Evolutionary conservation across 2,113 vertebrate genomes (phyloP), one percentile per base, ranked within the genome.

Genomic region (Antechinus stuartii): DNA sequence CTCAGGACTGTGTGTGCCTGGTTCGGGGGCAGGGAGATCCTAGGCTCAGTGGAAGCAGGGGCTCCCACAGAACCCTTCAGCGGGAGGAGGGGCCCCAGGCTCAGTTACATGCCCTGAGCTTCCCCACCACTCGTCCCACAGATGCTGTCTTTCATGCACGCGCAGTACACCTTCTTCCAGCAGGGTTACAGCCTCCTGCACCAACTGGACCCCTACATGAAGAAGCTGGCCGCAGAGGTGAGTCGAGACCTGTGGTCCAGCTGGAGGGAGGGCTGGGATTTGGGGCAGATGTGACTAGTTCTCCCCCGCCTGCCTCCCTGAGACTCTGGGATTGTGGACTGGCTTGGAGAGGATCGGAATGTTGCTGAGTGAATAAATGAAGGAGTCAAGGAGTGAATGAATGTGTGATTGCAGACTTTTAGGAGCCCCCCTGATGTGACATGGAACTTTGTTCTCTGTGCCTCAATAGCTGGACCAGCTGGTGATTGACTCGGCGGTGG

Each of bases 71-170:
- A 35, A 19, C 6, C 42, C n/a, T n/a, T 8, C n/a, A 76, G 35
- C 30, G 57, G 16, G 61, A 50, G 30, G 30, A 14, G n/a, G 68
- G 1, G 6, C 7, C 7, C 35, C 35, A 84, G 2, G 26, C 14
- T 2, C 8, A 8, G 30, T 54, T 11, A 2, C 6, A 6, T 10
- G 68, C 26, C 0, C 42, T 6, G 0, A 56, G 42, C 52, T 92
- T 92, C 94, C 24, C 84, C 12, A 8, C 8, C 91, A 57, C 95
- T 16, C 24, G 0, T 26, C 94, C 91, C 16, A 2, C 98, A 99
- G 99, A 99, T 99, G 99, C 97, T 99, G 97, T 99, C 99, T 0
- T 99, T 99, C 98, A 99, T 99, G 99, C 99, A 99, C 0, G 99
- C 99, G 93, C 99, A 99, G 99, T 99, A 99, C 97, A 99, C 99